Conservation (phyloP, 2,797 vertebrate species). For the Florisuga fusca region DNA sequence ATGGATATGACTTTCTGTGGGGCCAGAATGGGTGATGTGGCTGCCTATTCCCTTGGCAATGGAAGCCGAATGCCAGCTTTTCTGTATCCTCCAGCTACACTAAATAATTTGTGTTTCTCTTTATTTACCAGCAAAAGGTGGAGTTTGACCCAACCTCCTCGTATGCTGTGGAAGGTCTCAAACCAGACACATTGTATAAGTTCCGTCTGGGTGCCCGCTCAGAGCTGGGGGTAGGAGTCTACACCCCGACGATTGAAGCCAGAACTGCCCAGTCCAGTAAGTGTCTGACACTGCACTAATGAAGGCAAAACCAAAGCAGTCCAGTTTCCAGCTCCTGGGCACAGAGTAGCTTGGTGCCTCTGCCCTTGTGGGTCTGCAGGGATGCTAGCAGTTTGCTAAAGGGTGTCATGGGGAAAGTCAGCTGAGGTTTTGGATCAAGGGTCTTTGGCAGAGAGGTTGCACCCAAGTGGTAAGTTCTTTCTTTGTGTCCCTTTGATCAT, state of each 20-base stretch:
- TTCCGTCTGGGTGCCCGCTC: slow-evolving; percentile 93
- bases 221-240: slow-evolving; percentile 90
- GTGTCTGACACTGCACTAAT: slow-evolving; percentile 68
- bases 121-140: slow-evolving; percentile 84
- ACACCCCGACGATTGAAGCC: slow-evolving; percentile 86
- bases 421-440: slow-evolving; percentile 42
- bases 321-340: neutral
- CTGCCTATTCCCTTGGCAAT: neutral
- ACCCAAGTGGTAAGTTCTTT: slow-evolving; percentile 71
- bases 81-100: neutral
- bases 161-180: slow-evolving; percentile 90
- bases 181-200: slow-evolving; percentile 90
- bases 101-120: neutral
- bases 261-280: slow-evolving; percentile 94
- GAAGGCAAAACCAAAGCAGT: neutral
- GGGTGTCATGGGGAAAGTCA: neutral
- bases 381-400: neutral
- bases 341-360: neutral
- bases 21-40: neutral
- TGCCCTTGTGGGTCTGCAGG: neutral
- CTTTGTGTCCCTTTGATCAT: slow-evolving; percentile 46
- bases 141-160: slow-evolving; percentile 88
- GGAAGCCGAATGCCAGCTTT: neutral
- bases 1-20: neutral
- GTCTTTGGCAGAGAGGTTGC: slow-evolving; percentile 41